Evolutionary conservation across 2,113 vertebrate genomes (phyloP), one percentile per base, ranked within the genome.

Genomic region (Macroglossus sobrinus): DNA sequence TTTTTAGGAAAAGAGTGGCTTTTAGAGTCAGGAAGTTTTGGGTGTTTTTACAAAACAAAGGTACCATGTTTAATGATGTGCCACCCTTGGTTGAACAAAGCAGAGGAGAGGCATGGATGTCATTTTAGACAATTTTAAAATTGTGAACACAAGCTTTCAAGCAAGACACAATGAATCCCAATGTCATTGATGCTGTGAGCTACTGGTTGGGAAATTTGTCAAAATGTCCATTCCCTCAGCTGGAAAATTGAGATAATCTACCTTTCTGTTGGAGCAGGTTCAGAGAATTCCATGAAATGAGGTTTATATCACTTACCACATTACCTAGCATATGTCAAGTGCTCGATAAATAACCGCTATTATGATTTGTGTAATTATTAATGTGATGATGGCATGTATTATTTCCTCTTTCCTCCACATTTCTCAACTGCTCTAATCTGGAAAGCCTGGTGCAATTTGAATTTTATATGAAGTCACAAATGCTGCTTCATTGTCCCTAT

Each of bases 101-200:
- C 61, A 50, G 11, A 45, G 24, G 10, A 53, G 28, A 59, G 9
- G 26, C 43, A 61, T 21, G 19, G 9, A 2, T 87, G 7, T 75
- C 40, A 15, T 55, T 35, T 89, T 13, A 40, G 26, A 85, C 35
- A 72, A 78, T 24, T 66, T 14, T 14, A 79, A 82, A 75, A 22
- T n/a, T 28, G 22, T 40, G 55, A 81, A 53, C 16, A 47, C 47
- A 47, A 47, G 38, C 26, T 68, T 80, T 76, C 35, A 24, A 35
- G 8, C 4, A 14, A 26, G 40, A 61, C 6, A 7, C 24, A 33
- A 1, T 10, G 6, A 5, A 7, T 64, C 57, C 45, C 35, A 9
- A 5, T 1, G 5, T 53, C 66, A 47, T 28, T 6, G 0, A 28
- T 12, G 18, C 21, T 26, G 13, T 0, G 1, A 10, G 6, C 28